phyloP scores from a whole-genome alignment of 2,888 invertebrate genomes.

The Philopedon plagiatum region DNA sequence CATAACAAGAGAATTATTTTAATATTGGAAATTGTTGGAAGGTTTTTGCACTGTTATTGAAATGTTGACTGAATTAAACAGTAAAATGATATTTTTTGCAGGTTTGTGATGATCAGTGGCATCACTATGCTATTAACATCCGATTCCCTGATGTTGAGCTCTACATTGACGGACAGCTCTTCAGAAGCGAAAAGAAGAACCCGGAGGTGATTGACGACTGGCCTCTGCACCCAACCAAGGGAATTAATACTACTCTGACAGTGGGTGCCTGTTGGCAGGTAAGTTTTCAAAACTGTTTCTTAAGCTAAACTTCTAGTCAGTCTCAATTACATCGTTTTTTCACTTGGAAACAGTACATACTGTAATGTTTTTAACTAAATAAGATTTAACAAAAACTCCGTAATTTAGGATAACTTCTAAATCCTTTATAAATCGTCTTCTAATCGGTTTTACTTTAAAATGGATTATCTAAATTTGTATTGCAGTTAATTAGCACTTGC shows the following conservation, averaged over 20 bases:
- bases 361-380: too few species aligned
- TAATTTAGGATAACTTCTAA: too few species aligned
- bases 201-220: constrained; percentile 99
- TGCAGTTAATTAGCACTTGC: background rate
- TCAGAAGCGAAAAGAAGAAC: constrained; percentile 78
- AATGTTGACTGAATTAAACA: too few species aligned
- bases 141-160: constrained; percentile 92
- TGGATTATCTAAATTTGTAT: constrained; percentile 13
- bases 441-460: background rate
- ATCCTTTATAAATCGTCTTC: background rate
- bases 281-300: too few species aligned
- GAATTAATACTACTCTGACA: constrained; percentile 92
- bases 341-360: too few species aligned
- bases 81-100: too few species aligned
- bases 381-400: too few species aligned
- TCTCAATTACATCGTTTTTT: too few species aligned
- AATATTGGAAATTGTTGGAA: too few species aligned
- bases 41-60: too few species aligned
- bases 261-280: constrained; percentile 99
- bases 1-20: too few species aligned
- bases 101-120: constrained; percentile 99
- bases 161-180: constrained; percentile 89
- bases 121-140: constrained; percentile 96
- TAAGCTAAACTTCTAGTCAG: too few species aligned
- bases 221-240: constrained; percentile 97